Evolutionary conservation across 2,113 vertebrate species (phyloP), one percentile per base, ranked within the genome.

Genomic region (Oryzias woworae): DNA sequence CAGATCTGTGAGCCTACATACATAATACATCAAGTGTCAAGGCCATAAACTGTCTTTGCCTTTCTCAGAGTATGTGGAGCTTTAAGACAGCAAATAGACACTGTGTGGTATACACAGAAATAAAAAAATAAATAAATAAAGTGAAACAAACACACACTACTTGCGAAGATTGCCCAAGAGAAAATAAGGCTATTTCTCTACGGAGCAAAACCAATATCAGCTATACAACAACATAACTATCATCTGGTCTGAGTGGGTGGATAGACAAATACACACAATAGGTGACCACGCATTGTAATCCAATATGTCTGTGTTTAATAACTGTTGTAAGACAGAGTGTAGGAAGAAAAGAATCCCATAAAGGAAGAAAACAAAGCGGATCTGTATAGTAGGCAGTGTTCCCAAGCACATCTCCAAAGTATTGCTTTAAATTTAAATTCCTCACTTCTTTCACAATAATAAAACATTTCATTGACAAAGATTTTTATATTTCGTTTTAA

Each of bases 11-110:
- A 65, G 45, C 59, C 15, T 36, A 28, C 31, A 73, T 80, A 53
- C 68, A 82, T 82, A 84, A 81, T 78, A 82, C 76, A 82, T 82
- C 78, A 83, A 80, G 78, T 28, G 47, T 14, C 36, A 43, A 48
- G 73, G 62, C 75, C 71, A 42, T 69, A 61, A 73, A 72, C 69
- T 43, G 75, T 41, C 45, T 58, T 65, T 36, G 8, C 53, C 66
- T 18, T 17, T 7, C 56, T 51, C 14, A 3, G 13, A 18, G n/a
- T 18, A 53, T 12, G 18, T 3, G 61, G 41, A 52, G 51, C 60
- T 22, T 16, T 41, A 42, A 0, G 28, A 46, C 36, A 36, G 10
- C 36, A 36, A 36, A 36, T 10, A 36, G 36, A 36, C 36, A 36
- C 36, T 12, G 36, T 36, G 47, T 14, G 1, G 20, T 54, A 66